Percentiles rank a stretch among this genome's conserved stretches.
phyloP scores from a whole-genome alignment of 2,113 vertebrate genomes.

The Limanda limanda region DNA sequence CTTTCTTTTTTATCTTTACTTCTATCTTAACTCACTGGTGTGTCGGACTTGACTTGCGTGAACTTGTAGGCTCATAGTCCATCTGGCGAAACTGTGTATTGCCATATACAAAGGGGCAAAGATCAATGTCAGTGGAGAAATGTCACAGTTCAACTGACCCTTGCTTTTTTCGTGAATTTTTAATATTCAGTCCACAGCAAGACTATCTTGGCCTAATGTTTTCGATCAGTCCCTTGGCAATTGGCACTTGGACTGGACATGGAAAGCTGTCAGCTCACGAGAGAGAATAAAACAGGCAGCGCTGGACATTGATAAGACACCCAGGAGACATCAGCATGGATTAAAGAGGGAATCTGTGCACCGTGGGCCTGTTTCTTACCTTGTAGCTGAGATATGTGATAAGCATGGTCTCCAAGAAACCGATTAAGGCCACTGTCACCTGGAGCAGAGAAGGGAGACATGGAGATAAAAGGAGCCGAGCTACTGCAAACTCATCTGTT shows the following conservation, averaged over 20 bases:
- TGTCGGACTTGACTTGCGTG: too few relatives aligned
- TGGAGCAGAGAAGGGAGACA: slow-evolving; percentile 62
- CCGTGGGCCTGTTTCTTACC: slow-evolving; percentile 77
- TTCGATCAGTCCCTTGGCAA: neutral
- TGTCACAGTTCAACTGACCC: too few relatives aligned
- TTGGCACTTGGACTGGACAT: neutral
- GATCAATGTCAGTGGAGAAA: too few relatives aligned
- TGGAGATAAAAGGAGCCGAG: slow-evolving; percentile 25
- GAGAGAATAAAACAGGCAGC: neutral
- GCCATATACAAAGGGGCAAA: too few relatives aligned
- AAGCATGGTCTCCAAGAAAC: slow-evolving; percentile 97
- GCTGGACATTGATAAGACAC: slow-evolving; percentile 5
- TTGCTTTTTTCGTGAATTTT: too few relatives aligned
- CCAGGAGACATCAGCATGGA: neutral
- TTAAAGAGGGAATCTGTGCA: neutral
- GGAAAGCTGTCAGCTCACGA: neutral
- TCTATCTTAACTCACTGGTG: too few relatives aligned
- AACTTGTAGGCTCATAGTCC: too few relatives aligned
- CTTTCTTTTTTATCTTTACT: too few relatives aligned
- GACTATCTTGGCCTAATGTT: too few relatives aligned
- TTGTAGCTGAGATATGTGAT: slow-evolving; percentile 99
- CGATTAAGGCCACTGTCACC: slow-evolving; percentile 96
- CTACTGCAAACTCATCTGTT: slow-evolving; percentile 15
- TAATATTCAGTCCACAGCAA: too few relatives aligned
- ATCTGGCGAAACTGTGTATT: too few relatives aligned